Conservation (phyloP, 2,888 invertebrate genomes). For the Epiblema foenella region DNA sequence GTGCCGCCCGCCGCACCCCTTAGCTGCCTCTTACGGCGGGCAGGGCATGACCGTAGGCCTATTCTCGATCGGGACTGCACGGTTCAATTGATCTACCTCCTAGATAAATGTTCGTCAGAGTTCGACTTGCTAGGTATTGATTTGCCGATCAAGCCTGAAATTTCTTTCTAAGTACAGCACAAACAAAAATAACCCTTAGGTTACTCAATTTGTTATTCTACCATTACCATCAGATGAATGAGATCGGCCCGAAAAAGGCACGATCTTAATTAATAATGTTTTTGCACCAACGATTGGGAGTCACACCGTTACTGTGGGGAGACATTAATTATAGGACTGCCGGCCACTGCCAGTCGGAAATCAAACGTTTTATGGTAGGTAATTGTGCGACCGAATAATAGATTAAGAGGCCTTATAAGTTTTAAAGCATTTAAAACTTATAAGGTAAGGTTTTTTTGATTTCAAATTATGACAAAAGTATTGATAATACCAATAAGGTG, state of each 20-base stretch:
- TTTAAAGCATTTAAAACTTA: too few relatives aligned
- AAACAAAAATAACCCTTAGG: neutral
- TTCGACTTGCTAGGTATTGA: neutral
- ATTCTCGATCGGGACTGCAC: too few relatives aligned
- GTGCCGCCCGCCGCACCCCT: too few relatives aligned
- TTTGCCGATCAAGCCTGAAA: neutral
- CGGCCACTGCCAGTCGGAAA: neutral
- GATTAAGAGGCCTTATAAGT: too few relatives aligned
- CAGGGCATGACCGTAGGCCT: too few relatives aligned
- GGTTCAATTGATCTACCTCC: too few relatives aligned
- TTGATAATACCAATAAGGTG: neutral
- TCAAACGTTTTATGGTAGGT: neutral
- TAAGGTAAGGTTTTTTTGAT: too few relatives aligned
- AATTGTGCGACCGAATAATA: too few relatives aligned
- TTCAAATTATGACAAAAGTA: too few relatives aligned
- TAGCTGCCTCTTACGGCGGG: too few relatives aligned
- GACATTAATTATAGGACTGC: neutral
- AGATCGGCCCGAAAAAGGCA: neutral
- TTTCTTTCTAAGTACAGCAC: neutral
- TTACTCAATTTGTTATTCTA: neutral
- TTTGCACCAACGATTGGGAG: constrained; percentile 7
- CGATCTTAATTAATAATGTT: constrained; percentile 16
- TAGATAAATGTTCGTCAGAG: too few relatives aligned
- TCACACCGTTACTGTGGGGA: neutral
- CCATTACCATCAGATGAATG: neutral